A percentile compares a stretch with the other conserved stretches of the same genome.
These are phyloP conservation scores for Listronotus bonariensis DNA, from an alignment of 1,140 invertebrate genomes.

Conservation along the genomic window DNA sequence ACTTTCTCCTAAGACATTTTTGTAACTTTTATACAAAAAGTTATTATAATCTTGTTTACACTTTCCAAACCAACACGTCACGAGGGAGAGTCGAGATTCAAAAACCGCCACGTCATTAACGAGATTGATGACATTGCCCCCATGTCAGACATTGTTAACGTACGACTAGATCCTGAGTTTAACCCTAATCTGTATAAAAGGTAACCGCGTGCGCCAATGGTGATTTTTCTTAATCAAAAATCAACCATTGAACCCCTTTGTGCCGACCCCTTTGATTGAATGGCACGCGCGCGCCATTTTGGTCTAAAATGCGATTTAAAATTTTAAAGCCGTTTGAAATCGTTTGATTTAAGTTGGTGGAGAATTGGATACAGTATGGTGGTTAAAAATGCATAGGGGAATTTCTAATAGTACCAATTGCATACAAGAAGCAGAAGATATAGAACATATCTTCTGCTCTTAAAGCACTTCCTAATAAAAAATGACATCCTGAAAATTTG, in stretches of 20 bases:
- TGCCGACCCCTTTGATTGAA: not conserved
- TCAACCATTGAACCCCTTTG: conserved; percentile 30
- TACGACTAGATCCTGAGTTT: conserved; percentile 28
- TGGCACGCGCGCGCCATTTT: conserved; percentile 25
- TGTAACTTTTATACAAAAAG: too few relatives aligned
- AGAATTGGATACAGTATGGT: too few relatives aligned
- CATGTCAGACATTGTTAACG: conserved; percentile 35
- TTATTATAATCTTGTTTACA: too few relatives aligned
- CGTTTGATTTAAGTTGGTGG: too few relatives aligned
- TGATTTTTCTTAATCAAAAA: conserved; percentile 37
- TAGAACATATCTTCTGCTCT: too few relatives aligned
- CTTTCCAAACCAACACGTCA: too few relatives aligned
- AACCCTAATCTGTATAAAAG: conserved; percentile 35
- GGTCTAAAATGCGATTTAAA: conserved; percentile 21
- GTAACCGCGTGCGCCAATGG: conserved; percentile 29
- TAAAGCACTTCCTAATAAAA: too few relatives aligned
- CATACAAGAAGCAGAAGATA: too few relatives aligned
- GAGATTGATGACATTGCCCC: conserved; percentile 29
- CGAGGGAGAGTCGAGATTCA: conserved; percentile 4
- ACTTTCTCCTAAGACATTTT: too few relatives aligned
- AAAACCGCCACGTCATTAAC: conserved; percentile 28
- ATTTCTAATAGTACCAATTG: too few relatives aligned
- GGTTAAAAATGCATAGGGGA: too few relatives aligned
- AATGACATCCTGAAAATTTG: too few relatives aligned
- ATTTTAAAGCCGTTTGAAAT: conserved; percentile 5